Conservation (phyloP, 2,113 vertebrate genomes). For the Sprattus sprattus region DNA sequence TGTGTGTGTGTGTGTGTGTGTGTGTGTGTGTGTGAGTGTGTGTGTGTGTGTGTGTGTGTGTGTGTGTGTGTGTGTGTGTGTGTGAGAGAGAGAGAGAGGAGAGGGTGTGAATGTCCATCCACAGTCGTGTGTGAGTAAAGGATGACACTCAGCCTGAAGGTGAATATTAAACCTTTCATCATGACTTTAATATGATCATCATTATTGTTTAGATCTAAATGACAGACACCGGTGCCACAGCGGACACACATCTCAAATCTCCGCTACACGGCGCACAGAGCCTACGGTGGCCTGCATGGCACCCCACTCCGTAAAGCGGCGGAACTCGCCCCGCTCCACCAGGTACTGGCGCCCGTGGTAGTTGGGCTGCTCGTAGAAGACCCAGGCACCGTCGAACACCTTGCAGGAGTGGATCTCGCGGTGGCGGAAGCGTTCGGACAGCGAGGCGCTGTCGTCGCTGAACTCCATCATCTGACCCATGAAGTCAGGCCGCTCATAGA, state of each 20-base stretch:
- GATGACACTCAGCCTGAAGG: background rate
- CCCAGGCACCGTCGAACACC: constrained; percentile 26
- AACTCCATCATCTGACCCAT: constrained; percentile 3
- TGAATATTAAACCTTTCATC: background rate
- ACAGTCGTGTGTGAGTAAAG: background rate
- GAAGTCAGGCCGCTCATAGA: background rate
- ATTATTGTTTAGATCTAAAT: background rate
- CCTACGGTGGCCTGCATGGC: constrained; percentile 41
- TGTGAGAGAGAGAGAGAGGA: background rate
- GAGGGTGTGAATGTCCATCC: too few species aligned
- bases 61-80: background rate
- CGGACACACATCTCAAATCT: background rate
- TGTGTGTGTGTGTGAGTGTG: background rate
- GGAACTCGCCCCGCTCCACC: constrained; percentile 2
- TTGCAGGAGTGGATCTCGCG: background rate
- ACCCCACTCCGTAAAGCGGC: constrained; percentile 57
- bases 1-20: too few species aligned
- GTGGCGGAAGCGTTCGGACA: background rate
- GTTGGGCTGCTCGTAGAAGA: constrained; percentile 6
- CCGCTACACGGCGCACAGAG: constrained; percentile 26
- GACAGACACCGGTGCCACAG: background rate
- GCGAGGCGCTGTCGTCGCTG: background rate
- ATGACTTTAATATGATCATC: background rate
- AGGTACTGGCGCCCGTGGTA: background rate
- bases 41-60: too few species aligned